A percentile compares a stretch with the other conserved stretches of the same genome.
phyloP scores from a whole-genome alignment of 2,888 invertebrate species.

The Hololepta plana region DNA sequence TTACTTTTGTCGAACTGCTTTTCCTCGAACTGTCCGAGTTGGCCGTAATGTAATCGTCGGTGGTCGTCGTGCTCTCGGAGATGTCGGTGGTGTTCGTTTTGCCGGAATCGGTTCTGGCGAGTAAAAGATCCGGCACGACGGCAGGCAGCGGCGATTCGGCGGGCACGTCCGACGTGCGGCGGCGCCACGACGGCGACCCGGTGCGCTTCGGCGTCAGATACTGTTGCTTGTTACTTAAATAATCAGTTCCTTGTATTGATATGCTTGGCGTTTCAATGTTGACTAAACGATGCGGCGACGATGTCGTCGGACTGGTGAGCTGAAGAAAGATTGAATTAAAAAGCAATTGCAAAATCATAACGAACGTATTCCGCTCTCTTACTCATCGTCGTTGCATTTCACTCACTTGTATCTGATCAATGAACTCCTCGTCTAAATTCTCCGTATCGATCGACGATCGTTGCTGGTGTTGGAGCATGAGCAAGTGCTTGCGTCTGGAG shows the following conservation, averaged over 20 bases:
- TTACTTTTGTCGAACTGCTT: slow-evolving; percentile 46
- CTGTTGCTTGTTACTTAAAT: slow-evolving; percentile 12
- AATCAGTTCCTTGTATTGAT: slow-evolving; percentile 11
- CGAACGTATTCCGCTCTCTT: no score
- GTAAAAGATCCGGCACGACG: slow-evolving; percentile 27
- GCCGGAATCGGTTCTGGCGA: slow-evolving; percentile 54
- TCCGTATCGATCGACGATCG: slow-evolving; percentile 74
- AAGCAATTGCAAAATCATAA: slow-evolving; percentile 1
- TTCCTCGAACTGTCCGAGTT: slow-evolving; percentile 47
- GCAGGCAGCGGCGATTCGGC: slow-evolving; percentile 22
- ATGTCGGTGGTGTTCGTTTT: slow-evolving; percentile 62
- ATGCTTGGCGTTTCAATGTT: slow-evolving; percentile 13
- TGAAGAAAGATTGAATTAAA: slow-evolving; percentile 3
- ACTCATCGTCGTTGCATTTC: neutral
- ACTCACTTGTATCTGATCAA: slow-evolving; percentile 38
- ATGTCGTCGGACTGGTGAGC: slow-evolving; percentile 2
- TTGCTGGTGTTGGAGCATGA: slow-evolving; percentile 68
- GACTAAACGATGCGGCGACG: slow-evolving; percentile 8
- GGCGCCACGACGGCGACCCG: slow-evolving; percentile 13
- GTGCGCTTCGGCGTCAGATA: slow-evolving; percentile 13
- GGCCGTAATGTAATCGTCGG: slow-evolving; percentile 78
- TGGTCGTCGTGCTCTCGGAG: slow-evolving; percentile 72
- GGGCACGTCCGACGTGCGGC: slow-evolving; percentile 11
- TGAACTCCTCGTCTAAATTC: slow-evolving; percentile 54
- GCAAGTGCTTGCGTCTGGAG: slow-evolving; percentile 55